Evolutionary conservation across 2,888 invertebrate species (phyloP), one percentile per base, ranked within the genome.

Genomic region (Augiades crinisus): DNA sequence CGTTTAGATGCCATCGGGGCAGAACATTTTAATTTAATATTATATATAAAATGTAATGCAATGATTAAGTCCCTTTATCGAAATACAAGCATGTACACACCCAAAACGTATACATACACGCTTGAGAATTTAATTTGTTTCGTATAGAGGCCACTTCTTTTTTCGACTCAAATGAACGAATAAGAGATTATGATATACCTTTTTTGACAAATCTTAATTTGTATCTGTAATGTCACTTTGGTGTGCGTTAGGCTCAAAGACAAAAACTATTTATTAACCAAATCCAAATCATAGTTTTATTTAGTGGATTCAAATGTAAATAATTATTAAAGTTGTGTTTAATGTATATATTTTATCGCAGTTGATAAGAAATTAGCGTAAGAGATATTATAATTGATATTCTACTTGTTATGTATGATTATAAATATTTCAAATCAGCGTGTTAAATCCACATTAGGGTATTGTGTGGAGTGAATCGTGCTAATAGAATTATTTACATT

Each of bases 341-440:
- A 30, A 40, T 47, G 44, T 50, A 55, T 51, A 52, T 52, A 51
- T 47, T 22, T 33, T 41, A 36, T 31, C 3, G 17, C 41, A 46
- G 36, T 40, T 52, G 27, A 12, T 36, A 44, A 55, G 13, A 8
- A 12, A 22, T 19, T 55, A 52, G 34, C 27, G 14, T 45, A 50
- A 49, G 52, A 51, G 56, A 54, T 54, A 57, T 54, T 54, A 54
- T 30, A 47, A 50, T 53, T 57, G 38, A 53, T 57, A 54, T 46
- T 53, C 5, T 19, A 47, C n/a, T 33, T 44, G 51, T 44, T 34
- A 47, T 43, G 24, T 54, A 27, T 51, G 17, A 30, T 36, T 40
- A 43, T 22, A 19, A 19, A 4, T 19, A 5, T 44, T 37, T 27
- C 24, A 10, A 19, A 33, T n/a, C 2, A 40, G 40, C 40, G 30